Base-by-base conservation (phyloP, 1,140 invertebrate species). In the Neuroterus valhalla region DNA sequence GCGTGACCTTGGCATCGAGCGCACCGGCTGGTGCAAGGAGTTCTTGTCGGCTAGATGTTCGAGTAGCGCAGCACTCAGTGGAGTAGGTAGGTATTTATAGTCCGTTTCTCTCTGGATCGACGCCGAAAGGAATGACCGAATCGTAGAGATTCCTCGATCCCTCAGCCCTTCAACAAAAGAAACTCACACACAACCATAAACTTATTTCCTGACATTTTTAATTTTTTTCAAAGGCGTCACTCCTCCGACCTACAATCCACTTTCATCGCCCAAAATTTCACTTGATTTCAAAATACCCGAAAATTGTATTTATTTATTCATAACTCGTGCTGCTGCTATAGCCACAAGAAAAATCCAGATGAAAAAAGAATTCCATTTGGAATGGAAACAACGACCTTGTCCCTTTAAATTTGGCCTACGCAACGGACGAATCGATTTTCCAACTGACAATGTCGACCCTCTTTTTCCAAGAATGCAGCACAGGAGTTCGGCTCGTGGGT, bases 1-100 rank as follows among this genome's bases (percentile, higher is more conserved):
- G 17, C 74, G 75, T 83, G 81, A 84, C 83, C 83, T 84, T 84
- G 83, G 83, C 82, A 84, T 72, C 83, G 74, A 82, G 81, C 81
- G 78, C 81, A 83, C 81, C 79, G 77, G 71, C 81, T 70, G 26
- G 55, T 62, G 26, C 68, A 50, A 66, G 43, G 71, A 72, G 71
- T 66, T 45, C 71, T 70, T 50, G 45, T 70, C 48, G 68, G 43
- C 43, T 70, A 42, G 68, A 70, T n/a, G 70, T 72, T 72, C 70
- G 71, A 68, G 71, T 72, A 72, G 71, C 71, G 46, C 71, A 48
- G 45, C 31, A 72, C 71, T 66, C 71, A 62, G 55, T 62, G 55
- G 71, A 72, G 71, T 50, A 52, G 55, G 55, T 70, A 73, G 78
- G 82, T 86, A 86, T 86, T 86, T 86, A 86, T 86, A 84, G 84